Evolutionary conservation across 2,797 vertebrate genomes (phyloP), one percentile per base, ranked within the genome.

Genomic region (Lagothrix lagotricha): DNA sequence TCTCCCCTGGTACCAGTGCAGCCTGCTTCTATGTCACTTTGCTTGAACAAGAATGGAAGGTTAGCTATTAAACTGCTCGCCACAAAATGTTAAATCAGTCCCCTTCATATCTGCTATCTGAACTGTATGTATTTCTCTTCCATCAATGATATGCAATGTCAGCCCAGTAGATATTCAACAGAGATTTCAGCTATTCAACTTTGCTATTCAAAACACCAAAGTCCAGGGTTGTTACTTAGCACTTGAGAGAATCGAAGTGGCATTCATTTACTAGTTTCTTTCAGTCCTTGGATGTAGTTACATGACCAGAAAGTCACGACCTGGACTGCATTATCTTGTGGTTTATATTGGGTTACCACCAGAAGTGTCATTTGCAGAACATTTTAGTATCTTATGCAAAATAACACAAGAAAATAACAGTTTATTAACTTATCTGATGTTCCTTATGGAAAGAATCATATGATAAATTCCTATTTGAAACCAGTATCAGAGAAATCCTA

Each of bases 401-500:
- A 36, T 48, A 91, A 46, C 26, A 89, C 20, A 70, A 44, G 70
- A 86, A 89, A 95, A 44, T n/a, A 4, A 77, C 13, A 93, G 17
- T 67, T 83, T 79, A 70, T 61, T 89, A 76, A 80, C 92, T 95
- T 50, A 91, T 86, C 5, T 93, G 41, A 80, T 72, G 24, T 72
- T 80, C 58, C 28, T 97, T 61, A 64, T 50, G 39, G 61, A 58
- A 85, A 90, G 17, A 90, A 80, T 83, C 58, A 28, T 30, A 41
- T 88, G 58, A 79, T n/a, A 80, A 87, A 92, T 92, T 92, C 41
- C n/a, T 92, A 8, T 70, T 93, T 88, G 36, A 94, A 93, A 90
- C 44, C 22, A 87, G 64, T 70, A 10, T 44, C 57, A 70, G 46
- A 57, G 33, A 89, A 84, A 88, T 82, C 41, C 22, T 36, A 89